Evolutionary conservation across 2,888 invertebrate species (phyloP).

Genomic region (Pseudeuparius sepicola): DNA sequence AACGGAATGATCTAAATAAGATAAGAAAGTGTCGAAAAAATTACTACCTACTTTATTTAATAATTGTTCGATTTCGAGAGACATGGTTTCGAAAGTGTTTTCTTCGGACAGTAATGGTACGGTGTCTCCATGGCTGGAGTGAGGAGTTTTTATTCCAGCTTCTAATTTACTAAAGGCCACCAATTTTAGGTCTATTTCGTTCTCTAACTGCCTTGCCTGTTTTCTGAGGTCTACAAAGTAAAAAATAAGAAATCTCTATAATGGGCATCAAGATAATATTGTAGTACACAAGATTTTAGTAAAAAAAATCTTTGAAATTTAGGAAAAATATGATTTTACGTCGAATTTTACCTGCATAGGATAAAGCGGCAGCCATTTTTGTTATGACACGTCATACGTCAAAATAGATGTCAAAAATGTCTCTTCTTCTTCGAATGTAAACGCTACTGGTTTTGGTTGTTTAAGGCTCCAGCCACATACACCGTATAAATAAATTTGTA

Average conservation of each 20-base stretch:
- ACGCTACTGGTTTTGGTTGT: too few species aligned
- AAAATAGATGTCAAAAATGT: too few species aligned
- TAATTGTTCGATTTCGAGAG: conserved; percentile 83
- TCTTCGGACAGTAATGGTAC: conserved; percentile 79
- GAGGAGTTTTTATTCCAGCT: conserved; percentile 48
- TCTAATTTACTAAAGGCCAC: conserved; percentile 93
- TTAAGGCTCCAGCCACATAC: too few species aligned
- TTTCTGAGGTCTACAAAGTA: conserved; percentile 70
- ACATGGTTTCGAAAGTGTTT: conserved; percentile 87
- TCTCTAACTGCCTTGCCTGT: conserved; percentile 87
- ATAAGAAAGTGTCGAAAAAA: too few species aligned
- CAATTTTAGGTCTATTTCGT: conserved; percentile 92
- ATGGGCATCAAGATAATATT: too few species aligned
- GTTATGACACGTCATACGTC: conserved; percentile 17
- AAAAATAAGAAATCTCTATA: too few species aligned
- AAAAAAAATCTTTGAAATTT: too few species aligned
- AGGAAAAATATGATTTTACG: too few species aligned
- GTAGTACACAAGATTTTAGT: too few species aligned
- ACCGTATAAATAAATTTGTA: too few species aligned
- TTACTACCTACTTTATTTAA: conserved; percentile 57
- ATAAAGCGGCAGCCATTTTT: conserved; percentile 19
- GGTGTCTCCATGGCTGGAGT: conserved; percentile 55
- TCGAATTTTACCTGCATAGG: conserved; percentile 14
- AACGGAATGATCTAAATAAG: conserved; percentile 22
- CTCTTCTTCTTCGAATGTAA: too few species aligned